Evolutionary conservation across 2,888 invertebrate genomes (phyloP), one percentile per base, ranked within the genome.

Genomic region (Sialis fuliginosa): DNA sequence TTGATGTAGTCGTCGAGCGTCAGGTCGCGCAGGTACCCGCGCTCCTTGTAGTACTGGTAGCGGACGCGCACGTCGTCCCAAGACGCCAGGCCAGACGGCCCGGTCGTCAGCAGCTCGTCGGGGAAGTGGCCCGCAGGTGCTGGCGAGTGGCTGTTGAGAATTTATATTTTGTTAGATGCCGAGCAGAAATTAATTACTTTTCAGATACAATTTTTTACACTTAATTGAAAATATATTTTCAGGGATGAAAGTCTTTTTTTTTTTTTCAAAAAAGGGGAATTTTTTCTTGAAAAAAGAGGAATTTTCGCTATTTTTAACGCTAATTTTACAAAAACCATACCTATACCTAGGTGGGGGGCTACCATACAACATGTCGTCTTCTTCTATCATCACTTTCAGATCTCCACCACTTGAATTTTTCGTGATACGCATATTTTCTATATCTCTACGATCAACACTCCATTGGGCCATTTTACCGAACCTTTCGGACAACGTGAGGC

Each of bases 381-480:
- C 72, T 62, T 81, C 83, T 52, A 85, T 84, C 65, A 81, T 76
- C 39, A 86, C 86, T 63, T 84, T 84, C 53, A 85, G 72, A 44
- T 79, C 79, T 41, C 79, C 79, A 43, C 77, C 77, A 42, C 78
- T 67, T 51, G 79, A 79, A 49, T 83, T 83, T 51, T 87, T 80
- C 48, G 89, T 86, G 53, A 87, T 88, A 48, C 83, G 72, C 82
- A 87, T 87, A 59, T 87, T 86, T 64, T 86, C 86, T 60, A 88
- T 80, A 45, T 87, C 82, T n/a, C 81, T 75, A 8, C 89, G 72
- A 63, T 88, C 88, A 4, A 84, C 81, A 50, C 85, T 85, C 86
- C 88, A 88, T 59, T 89, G 89, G 22, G 89, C 89, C 79, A 90
- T 87, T 70, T 89, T 89, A 52, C 89, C 89, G 65, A 90, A 90